Percentiles rank a stretch among this genome's conserved stretches.
These are phyloP conservation scores for Fregetta grallaria DNA, from an alignment of 2,113 vertebrate genomes.

Conservation along the genomic window DNA sequence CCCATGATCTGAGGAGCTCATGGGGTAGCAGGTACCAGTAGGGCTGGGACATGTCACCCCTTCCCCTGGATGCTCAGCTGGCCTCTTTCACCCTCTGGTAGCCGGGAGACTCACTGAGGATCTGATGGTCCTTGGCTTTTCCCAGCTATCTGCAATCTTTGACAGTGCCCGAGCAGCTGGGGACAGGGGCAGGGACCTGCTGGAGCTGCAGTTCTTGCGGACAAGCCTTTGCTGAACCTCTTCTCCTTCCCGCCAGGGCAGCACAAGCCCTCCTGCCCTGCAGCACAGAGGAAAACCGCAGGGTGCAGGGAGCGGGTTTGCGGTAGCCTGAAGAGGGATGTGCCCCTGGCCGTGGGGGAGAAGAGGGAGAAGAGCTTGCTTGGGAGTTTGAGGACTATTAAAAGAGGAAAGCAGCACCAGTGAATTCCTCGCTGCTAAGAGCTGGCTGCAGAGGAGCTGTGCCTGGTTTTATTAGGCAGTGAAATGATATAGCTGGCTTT, in stretches of 20 bases:
- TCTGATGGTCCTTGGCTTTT: not conserved
- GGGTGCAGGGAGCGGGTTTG: not conserved
- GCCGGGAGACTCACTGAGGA: not conserved
- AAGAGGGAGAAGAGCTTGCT: not conserved
- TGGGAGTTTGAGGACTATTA: not conserved
- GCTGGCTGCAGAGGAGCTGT: not conserved
- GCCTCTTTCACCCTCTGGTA: not conserved
- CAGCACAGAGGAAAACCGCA: no score
- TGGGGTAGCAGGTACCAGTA: not conserved
- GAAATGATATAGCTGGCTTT: no score
- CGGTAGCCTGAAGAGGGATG: no score
- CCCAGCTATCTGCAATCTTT: no score
- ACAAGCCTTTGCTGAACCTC: not conserved
- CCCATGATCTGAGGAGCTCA: not conserved
- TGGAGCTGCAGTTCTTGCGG: not conserved
- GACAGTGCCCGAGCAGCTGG: not conserved
- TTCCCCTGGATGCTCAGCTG: not conserved
- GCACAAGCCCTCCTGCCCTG: not conserved
- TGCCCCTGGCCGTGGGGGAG: no score
- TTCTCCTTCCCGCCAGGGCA: not conserved
- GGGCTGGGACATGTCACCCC: not conserved
- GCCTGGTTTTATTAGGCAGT: not conserved
- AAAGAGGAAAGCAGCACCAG: not conserved
- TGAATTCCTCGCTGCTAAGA: not conserved
- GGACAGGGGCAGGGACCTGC: not conserved